Conservation (phyloP, 2,113 vertebrate genomes). For the Halichoerus grypus region DNA sequence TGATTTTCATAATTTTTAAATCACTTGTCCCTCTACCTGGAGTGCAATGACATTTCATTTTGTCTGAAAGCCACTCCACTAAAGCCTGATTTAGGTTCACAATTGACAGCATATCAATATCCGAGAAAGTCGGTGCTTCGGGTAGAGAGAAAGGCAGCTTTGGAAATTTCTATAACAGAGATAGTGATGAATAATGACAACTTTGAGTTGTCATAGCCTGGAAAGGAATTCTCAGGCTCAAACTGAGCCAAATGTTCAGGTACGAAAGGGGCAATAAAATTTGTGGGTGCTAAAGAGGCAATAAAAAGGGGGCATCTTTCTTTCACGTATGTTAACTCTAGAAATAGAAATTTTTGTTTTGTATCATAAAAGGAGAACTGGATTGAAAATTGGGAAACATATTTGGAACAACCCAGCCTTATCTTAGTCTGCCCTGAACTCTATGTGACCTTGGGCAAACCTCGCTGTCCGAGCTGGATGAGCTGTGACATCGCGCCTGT, state of each 20-base stretch:
- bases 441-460: background rate
- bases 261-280: background rate
- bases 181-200: rapidly evolving
- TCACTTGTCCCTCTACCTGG: too few species aligned
- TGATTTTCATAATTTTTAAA: background rate
- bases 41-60: background rate
- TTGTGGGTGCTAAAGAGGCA: too few species aligned
- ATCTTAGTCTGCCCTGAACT: background rate
- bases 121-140: background rate
- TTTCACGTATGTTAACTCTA: background rate
- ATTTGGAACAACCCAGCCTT: background rate
- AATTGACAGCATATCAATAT: background rate
- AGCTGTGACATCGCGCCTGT: rapidly evolving
- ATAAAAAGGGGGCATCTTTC: background rate
- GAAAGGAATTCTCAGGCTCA: background rate
- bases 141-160: too few species aligned
- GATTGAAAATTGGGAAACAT: background rate
- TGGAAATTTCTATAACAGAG: background rate
- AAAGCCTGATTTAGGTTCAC: background rate
- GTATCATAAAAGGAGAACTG: background rate
- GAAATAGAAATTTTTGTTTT: background rate
- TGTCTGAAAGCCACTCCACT: background rate
- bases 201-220: background rate
- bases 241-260: too few species aligned
- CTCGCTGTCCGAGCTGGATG: rapidly evolving